Evolutionary conservation across 2,113 vertebrate species (phyloP).

Genomic region (Charina bottae): DNA sequence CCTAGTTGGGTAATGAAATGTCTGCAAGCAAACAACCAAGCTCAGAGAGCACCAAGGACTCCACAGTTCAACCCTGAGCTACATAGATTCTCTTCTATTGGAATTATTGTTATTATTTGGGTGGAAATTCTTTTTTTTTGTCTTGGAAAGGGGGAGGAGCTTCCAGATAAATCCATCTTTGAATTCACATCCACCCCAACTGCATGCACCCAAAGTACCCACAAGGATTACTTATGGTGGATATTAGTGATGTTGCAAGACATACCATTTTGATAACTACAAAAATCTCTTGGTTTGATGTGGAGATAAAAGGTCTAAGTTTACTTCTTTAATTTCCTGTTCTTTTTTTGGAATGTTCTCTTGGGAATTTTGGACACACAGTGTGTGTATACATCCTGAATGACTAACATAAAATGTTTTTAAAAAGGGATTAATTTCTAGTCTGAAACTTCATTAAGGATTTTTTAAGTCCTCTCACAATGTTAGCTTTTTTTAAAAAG

Average conservation of each 20-base stretch:
- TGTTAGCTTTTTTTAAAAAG: slow-evolving; percentile 30
- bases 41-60: too few relatives aligned
- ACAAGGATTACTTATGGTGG: slow-evolving; percentile 17
- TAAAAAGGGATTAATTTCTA: slow-evolving; percentile 24
- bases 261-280: slow-evolving; percentile 1
- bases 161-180: too few relatives aligned
- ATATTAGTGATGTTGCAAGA: slow-evolving; percentile 21
- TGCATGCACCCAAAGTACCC: too few relatives aligned
- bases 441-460: slow-evolving; percentile 7
- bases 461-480: slow-evolving; percentile 46
- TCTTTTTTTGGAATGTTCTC: slow-evolving; percentile 42
- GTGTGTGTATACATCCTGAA: slow-evolving; percentile 34
- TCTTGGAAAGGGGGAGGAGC: too few relatives aligned
- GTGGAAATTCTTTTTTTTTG: too few relatives aligned
- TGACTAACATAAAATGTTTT: slow-evolving; percentile 22
- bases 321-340: slow-evolving; percentile 54
- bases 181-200: too few relatives aligned
- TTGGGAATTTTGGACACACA: slow-evolving; percentile 56
- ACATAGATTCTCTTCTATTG: too few relatives aligned
- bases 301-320: slow-evolving; percentile 4
- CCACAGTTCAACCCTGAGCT: too few relatives aligned
- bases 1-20: too few relatives aligned
- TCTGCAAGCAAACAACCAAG: too few relatives aligned
- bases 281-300: background rate
- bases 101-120: too few relatives aligned